Base-by-base conservation (phyloP, 2,888 invertebrate species). In the Lagria hirta region DNA sequence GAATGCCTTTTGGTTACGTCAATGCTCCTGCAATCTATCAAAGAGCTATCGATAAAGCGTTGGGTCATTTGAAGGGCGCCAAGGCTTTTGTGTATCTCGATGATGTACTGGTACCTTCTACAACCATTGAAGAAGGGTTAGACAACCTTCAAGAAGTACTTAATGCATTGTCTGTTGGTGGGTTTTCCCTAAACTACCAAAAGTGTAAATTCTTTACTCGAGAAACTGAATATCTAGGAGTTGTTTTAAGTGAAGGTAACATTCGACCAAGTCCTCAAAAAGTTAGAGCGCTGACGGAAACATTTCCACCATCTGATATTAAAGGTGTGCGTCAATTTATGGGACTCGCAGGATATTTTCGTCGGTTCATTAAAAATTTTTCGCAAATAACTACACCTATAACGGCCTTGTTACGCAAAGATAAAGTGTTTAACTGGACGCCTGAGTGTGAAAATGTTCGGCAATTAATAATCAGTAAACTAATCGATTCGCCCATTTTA, bases 151-250 rank as follows among this genome's bases (percentile, higher is more conserved):
- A 4, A 3, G 13, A 12, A 12, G 27, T 26, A 3, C 18, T 57
- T 17, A 20, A 41, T 21, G 51, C 50, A 10, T 40, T 58, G 22
- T 14, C 46, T 2, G 20, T 5, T 1, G 29, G 23, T 5, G 53
- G 49, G 18, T 55, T 58, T 38, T 1, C 27, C 6, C 27, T 55
- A 14, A 55, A 49, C 21, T 42, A 24, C 14, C 34, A 49, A 38
- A 57, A 57, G 33, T 53, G 49, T 36, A 23, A 1, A n/a, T 54
- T 55, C 18, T 50, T 57, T 7, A 14, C 13, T 11, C 26, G n/a
- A 8, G 21, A 47, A 24, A 51, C 47, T n/a, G 52, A 57, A 42
- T 57, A 57, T 42, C 32, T 57, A 10, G 55, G 54, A 10, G 35
- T 46, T 11, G 28, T 51, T 4, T 7, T 57, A 7, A 36, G 40